Evolutionary conservation across 2,113 vertebrate species (phyloP).

Genomic region (Gopherus flavomarginatus): DNA sequence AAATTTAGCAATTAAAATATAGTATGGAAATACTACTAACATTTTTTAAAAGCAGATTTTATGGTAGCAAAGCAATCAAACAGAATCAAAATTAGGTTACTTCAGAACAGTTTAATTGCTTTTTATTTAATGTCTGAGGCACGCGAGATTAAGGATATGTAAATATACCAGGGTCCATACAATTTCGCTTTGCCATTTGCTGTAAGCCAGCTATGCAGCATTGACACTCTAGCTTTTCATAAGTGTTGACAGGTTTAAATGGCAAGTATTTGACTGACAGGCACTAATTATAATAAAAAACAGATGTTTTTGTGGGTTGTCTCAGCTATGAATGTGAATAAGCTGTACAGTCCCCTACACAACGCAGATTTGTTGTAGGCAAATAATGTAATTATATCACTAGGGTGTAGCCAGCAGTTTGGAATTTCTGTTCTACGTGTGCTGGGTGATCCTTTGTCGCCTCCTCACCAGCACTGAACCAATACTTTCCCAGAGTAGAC

Average conservation of each 20-base stretch:
- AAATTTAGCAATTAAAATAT: not conserved
- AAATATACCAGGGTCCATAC: not conserved
- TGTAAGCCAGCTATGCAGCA: not conserved
- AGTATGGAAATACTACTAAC: not conserved
- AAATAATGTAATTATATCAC: not conserved
- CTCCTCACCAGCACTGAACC: not conserved
- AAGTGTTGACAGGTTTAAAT: not conserved
- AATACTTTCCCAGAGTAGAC: not conserved
- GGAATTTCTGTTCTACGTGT: not conserved
- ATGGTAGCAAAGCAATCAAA: not conserved
- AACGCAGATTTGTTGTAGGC: not conserved
- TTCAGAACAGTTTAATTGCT: not conserved
- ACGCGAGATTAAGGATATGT: not conserved
- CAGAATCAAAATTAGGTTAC: not conserved
- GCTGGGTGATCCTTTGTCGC: not conserved
- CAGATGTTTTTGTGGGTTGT: not conserved
- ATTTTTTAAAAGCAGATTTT: not conserved
- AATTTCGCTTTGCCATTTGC: not conserved
- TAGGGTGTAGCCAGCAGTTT: not conserved
- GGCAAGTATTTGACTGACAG: not conserved
- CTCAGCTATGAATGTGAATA: not conserved
- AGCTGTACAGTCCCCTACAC: not conserved
- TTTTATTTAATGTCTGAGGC: not conserved
- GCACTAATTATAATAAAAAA: not conserved
- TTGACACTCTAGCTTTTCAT: not conserved